Conservation (phyloP, 2,888 invertebrate species). For the Andrena fulva region DNA sequence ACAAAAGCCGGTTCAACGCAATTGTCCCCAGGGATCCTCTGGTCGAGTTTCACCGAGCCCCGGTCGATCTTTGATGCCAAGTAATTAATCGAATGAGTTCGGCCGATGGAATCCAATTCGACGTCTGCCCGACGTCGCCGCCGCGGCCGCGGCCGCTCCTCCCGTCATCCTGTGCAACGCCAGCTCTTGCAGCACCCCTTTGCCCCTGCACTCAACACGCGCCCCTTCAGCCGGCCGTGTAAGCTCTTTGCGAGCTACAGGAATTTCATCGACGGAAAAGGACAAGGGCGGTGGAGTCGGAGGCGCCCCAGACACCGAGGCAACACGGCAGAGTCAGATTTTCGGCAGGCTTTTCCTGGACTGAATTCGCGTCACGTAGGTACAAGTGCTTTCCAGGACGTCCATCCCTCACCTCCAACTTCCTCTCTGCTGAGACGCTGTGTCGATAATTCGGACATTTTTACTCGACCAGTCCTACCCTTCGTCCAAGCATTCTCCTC, state of each 20-base stretch:
- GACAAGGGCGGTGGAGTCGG: too few species aligned
- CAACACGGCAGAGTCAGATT: background rate
- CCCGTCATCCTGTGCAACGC: background rate
- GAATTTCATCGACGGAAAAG: too few species aligned
- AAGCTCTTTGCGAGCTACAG: too few species aligned
- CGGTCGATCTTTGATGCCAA: conserved; percentile 33
- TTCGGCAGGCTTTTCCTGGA: background rate
- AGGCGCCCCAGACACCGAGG: background rate
- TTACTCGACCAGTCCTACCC: conserved; percentile 3
- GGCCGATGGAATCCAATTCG: conserved; percentile 44
- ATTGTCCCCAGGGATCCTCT: conserved; percentile 40
- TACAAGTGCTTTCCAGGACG: conserved; percentile 15
- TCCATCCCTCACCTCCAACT: background rate
- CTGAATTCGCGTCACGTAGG: conserved; percentile 32
- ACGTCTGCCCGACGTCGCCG: conserved; percentile 12
- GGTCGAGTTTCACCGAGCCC: conserved; percentile 12
- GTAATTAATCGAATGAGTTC: conserved; percentile 60
- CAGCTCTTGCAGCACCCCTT: background rate
- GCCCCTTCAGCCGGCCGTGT: too few species aligned
- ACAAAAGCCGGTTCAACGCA: conserved; percentile 55
- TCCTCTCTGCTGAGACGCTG: background rate
- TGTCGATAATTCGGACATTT: conserved; percentile 49
- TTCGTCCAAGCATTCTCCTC: background rate
- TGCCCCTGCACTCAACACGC: background rate
- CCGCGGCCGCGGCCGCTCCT: background rate